Conservation (phyloP, 37 sponge, comb jelly and placozoan species). For the Chondrosia reniformis region DNA sequence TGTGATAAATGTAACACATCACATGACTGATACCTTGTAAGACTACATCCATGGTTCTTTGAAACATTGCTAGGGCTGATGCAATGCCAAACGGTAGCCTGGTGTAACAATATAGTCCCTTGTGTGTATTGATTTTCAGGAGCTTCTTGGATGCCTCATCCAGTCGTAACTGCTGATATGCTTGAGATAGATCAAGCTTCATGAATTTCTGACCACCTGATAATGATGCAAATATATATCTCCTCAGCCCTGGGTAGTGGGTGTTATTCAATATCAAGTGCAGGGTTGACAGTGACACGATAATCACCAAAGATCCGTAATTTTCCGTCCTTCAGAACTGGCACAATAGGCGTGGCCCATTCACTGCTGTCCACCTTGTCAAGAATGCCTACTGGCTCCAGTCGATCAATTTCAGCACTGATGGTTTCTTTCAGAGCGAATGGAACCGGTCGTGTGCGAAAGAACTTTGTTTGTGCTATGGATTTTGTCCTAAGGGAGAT, state of each 20-base stretch:
- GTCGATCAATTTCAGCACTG: background rate
- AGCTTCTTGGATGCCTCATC: slow-evolving; percentile 5
- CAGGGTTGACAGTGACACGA: slow-evolving; percentile 11
- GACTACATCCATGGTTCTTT: slow-evolving; percentile 11
- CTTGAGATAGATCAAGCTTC: slow-evolving; percentile 15
- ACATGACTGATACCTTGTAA: background rate
- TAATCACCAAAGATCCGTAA: slow-evolving; percentile 33
- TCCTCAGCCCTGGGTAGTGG: slow-evolving; percentile 23
- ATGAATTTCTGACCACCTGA: slow-evolving; percentile 26
- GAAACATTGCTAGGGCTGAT: slow-evolving; percentile 20
- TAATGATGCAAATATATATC: background rate
- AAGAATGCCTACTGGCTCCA: background rate
- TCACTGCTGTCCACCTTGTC: slow-evolving; percentile 7
- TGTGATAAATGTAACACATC: slow-evolving; percentile 25
- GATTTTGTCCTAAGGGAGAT: background rate
- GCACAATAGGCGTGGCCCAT: slow-evolving; percentile 8
- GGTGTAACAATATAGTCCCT: slow-evolving; percentile 11
- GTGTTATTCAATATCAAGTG: slow-evolving; percentile 2
- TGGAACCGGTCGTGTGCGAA: background rate
- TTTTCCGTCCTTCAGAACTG: slow-evolving; percentile 5
- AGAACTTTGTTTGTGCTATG: background rate
- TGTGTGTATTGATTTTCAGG: slow-evolving; percentile 17
- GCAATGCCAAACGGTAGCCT: slow-evolving; percentile 30
- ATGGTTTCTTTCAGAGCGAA: slow-evolving; percentile 9
- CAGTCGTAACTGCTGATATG: slow-evolving; percentile 18